Evolutionary conservation across 2,113 vertebrate genomes (phyloP).

Genomic region (Pollimyrus isidori): DNA sequence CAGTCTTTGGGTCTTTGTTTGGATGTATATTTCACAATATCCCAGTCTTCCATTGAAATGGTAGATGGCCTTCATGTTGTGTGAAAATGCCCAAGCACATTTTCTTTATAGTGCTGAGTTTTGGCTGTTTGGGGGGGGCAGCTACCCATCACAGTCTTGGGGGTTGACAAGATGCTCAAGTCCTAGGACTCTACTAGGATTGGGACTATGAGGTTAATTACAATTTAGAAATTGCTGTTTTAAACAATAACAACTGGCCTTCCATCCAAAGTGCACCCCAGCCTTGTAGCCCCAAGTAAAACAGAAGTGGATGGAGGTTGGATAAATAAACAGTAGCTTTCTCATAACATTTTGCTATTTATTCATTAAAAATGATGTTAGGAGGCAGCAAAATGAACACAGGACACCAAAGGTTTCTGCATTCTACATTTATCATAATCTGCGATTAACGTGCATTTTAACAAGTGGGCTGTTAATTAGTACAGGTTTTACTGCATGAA

Average conservation of each 20-base stretch:
- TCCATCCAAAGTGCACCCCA: background rate
- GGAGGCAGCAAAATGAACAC: background rate
- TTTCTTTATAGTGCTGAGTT: background rate
- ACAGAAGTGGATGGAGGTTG: background rate
- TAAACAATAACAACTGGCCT: background rate
- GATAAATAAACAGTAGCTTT: background rate
- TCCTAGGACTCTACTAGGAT: background rate
- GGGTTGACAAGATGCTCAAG: background rate
- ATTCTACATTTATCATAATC: background rate
- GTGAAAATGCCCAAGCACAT: background rate
- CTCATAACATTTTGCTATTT: background rate
- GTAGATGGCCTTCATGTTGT: background rate
- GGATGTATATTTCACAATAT: background rate
- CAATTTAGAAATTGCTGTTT: background rate
- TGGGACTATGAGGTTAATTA: background rate
- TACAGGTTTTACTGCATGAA: background rate
- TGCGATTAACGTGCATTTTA: background rate
- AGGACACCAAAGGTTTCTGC: background rate
- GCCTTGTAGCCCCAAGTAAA: background rate
- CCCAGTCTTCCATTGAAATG: background rate
- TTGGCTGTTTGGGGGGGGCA: background rate
- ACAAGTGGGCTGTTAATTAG: background rate
- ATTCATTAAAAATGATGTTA: background rate
- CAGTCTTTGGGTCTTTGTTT: background rate
- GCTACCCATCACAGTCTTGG: background rate